Evolutionary conservation across 2,797 vertebrate genomes (phyloP).

Genomic region (Notolepis coatsorum): DNA sequence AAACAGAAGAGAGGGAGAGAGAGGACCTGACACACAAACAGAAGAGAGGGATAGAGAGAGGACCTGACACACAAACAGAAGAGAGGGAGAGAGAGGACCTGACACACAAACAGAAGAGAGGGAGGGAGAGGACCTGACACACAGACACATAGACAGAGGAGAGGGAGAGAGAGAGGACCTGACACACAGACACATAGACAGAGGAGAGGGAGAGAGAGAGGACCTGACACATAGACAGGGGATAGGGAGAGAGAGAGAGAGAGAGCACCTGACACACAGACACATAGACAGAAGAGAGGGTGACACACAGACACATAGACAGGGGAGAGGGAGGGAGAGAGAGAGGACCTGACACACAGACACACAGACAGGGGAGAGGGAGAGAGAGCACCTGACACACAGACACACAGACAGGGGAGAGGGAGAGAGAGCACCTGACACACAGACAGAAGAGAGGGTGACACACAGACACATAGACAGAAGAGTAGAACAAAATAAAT

Average conservation of each 20-base stretch:
- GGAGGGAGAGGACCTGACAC: too few relatives aligned
- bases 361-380: not conserved
- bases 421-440: not conserved
- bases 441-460: too few relatives aligned
- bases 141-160: not conserved
- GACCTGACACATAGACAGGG: not conserved
- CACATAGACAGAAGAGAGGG: not conserved
- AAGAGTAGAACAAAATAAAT: too few relatives aligned
- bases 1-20: not conserved
- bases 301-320: not conserved
- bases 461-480: not conserved
- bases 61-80: not conserved
- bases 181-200: not conserved
- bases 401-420: not conserved
- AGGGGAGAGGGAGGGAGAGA: slow-evolving; percentile 9
- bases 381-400: too few relatives aligned
- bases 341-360: not conserved
- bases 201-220: too few relatives aligned
- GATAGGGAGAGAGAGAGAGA: not conserved
- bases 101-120: not conserved
- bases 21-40: not conserved
- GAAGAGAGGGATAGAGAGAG: not conserved
- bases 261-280: slow-evolving; percentile 2
- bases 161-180: not conserved
- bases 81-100: too few relatives aligned